phyloP scores from a whole-genome alignment of 53 echinoderm and acorn worm genomes.

The Crossaster papposus region DNA sequence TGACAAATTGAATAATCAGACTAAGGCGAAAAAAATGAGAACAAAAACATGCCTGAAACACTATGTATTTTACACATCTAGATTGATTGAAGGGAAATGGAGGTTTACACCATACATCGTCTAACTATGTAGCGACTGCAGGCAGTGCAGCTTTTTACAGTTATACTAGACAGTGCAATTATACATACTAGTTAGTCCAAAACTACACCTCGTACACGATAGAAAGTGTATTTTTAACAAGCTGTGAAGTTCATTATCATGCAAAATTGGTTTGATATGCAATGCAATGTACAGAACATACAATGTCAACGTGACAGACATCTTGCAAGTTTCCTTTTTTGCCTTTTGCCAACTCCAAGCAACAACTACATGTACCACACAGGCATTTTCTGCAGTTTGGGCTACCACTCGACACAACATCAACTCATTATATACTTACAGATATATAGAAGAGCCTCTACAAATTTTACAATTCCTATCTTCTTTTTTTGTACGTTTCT shows the following conservation, averaged over 20 bases:
- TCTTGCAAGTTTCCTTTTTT: no score
- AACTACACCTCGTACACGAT: background rate
- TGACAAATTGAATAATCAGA: no score
- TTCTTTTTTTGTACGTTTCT: background rate
- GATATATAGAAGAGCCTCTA: slow-evolving; percentile 61
- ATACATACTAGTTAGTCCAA: background rate
- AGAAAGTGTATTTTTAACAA: slow-evolving; percentile 19
- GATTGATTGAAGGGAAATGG: background rate
- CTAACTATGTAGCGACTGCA: background rate
- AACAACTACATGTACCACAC: background rate
- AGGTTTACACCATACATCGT: background rate
- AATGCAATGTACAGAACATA: background rate
- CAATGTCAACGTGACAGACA: background rate
- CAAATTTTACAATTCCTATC: slow-evolving; percentile 58
- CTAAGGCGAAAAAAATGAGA: no score
- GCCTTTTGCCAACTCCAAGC: no score
- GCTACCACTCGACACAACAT: slow-evolving; percentile 40
- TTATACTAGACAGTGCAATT: background rate
- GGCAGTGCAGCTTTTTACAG: background rate
- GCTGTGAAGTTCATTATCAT: background rate
- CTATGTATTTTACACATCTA: no score
- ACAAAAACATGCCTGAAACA: no score
- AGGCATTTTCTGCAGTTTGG: slow-evolving; percentile 25
- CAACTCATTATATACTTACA: slow-evolving; percentile 44
- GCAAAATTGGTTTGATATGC: background rate